These are phyloP conservation scores for Acronicta aceris DNA, from an alignment of 2,888 invertebrate species.

Conservation along the genomic window DNA sequence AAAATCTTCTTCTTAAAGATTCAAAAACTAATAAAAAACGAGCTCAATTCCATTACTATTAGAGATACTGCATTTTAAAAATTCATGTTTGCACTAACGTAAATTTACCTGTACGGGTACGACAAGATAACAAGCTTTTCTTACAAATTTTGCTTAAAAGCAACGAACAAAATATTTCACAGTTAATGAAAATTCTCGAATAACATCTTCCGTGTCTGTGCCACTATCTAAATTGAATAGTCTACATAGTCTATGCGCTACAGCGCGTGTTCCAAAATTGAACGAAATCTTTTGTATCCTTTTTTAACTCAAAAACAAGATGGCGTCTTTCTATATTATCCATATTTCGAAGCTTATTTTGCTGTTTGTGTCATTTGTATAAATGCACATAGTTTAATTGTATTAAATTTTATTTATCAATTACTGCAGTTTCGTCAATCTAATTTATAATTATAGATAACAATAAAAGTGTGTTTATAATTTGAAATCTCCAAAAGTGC, in stretches of 20 bases:
- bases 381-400: too few relatives aligned
- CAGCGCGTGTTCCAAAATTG: constrained; percentile 21
- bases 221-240: constrained; percentile 57
- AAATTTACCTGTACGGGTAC: constrained; percentile 11
- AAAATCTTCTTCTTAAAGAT: too few relatives aligned
- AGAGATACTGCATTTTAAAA: constrained; percentile 39
- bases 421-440: too few relatives aligned
- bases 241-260: constrained; percentile 30
- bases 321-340: too few relatives aligned
- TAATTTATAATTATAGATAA: too few relatives aligned
- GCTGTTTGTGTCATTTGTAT: too few relatives aligned
- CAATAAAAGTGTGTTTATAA: too few relatives aligned
- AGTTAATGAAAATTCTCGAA: constrained; percentile 56
- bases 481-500: too few relatives aligned
- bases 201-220: constrained; percentile 41
- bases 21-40: too few relatives aligned
- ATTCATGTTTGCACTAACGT: constrained; percentile 22
- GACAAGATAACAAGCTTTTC: constrained; percentile 33
- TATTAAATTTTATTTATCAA: too few relatives aligned
- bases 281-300: constrained; percentile 17
- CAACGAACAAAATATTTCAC: constrained; percentile 43
- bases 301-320: constrained; percentile 9
- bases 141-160: constrained; percentile 42
- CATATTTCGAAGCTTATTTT: too few relatives aligned
- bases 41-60: background rate